Evolutionary conservation across 2,888 invertebrate species (phyloP).

Genomic region (Chrysina gloriosa): DNA sequence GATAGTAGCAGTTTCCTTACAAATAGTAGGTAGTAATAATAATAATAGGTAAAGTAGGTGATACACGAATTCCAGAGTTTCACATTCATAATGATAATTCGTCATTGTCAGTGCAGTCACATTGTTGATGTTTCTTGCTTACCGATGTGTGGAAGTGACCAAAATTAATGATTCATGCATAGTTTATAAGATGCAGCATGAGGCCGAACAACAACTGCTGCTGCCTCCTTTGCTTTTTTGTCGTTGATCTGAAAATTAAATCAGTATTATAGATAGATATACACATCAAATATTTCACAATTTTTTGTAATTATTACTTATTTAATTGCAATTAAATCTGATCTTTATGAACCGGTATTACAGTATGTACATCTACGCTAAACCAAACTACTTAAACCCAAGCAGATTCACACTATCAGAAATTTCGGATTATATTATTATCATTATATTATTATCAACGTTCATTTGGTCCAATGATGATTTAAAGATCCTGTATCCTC

Average conservation of each 20-base stretch:
- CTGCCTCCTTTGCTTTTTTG: constrained; percentile 96
- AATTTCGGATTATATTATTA: no score
- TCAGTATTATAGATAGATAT: constrained; percentile 46
- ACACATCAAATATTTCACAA: neutral
- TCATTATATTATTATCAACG: no score
- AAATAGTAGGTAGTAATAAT: constrained; percentile 40
- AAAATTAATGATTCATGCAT: constrained; percentile 30
- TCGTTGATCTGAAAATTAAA: constrained; percentile 85
- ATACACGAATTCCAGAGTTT: constrained; percentile 46
- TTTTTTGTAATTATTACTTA: no score
- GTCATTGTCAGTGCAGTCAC: constrained; percentile 43
- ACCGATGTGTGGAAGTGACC: constrained; percentile 34
- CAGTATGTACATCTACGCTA: no score
- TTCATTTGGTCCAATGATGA: no score
- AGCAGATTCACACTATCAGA: no score
- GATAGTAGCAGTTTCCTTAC: constrained; percentile 43
- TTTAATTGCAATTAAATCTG: no score
- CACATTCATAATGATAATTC: constrained; percentile 44
- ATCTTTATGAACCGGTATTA: no score
- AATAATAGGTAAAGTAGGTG: constrained; percentile 33
- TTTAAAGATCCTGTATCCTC: no score
- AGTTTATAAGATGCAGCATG: constrained; percentile 90
- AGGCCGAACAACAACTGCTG: constrained; percentile 93
- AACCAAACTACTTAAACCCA: no score
- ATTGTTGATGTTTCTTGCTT: constrained; percentile 38